phyloP scores from a whole-genome alignment of 2,113 vertebrate genomes.

The Thunnus maccoyii region DNA sequence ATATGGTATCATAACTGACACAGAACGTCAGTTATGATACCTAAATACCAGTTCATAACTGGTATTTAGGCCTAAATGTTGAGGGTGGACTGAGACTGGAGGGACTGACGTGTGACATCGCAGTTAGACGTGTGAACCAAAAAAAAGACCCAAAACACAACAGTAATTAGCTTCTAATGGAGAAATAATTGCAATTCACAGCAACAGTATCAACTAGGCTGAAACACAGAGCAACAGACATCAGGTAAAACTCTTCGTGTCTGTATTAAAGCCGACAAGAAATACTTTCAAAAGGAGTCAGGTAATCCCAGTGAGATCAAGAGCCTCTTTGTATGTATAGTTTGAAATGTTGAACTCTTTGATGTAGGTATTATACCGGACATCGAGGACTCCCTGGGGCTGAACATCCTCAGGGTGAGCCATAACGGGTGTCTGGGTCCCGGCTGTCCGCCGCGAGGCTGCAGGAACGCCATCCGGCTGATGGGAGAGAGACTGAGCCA shows the following conservation, averaged over 20 bases:
- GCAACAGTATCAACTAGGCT: not conserved
- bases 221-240: not conserved
- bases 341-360: constrained; percentile 10
- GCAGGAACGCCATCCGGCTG: constrained; percentile 89
- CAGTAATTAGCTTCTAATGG: not conserved
- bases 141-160: not conserved
- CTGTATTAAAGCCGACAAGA: no score
- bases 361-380: constrained; percentile 77
- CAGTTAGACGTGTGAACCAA: no score
- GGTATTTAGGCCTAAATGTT: no score
- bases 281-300: not conserved
- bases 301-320: not conserved
- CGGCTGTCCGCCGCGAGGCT: constrained; percentile 87
- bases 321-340: not conserved
- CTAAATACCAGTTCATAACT: no score
- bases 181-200: not conserved
- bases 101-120: no score
- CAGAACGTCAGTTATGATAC: no score
- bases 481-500: constrained; percentile 84
- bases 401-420: constrained; percentile 86
- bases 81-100: no score
- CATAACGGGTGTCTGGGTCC: constrained; percentile 87
- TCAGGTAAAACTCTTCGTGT: not conserved
- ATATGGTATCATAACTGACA: no score
- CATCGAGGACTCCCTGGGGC: constrained; percentile 87